Evolutionary conservation across 2,888 invertebrate species (phyloP).

Genomic region (Nomada fucata): DNA sequence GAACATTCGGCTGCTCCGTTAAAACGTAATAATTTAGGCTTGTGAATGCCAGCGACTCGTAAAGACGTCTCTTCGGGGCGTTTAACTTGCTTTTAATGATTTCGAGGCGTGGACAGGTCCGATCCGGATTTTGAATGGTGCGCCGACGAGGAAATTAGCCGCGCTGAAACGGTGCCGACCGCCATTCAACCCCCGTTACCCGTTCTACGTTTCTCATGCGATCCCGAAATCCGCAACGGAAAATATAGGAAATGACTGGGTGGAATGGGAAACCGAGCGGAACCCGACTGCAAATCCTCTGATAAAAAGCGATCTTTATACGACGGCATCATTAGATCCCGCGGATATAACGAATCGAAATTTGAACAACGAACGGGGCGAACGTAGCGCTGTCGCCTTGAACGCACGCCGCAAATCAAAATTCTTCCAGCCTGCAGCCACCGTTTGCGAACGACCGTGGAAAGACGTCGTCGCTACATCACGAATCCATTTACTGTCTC

Average conservation of each 20-base stretch:
- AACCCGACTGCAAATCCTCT: not conserved
- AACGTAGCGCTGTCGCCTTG: too few species aligned
- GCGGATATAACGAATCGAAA: too few species aligned
- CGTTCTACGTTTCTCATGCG: not conserved
- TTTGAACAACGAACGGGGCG: too few species aligned
- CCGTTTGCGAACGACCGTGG: constrained; percentile 2
- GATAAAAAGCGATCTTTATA: constrained; percentile 31
- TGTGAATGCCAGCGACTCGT: constrained; percentile 70
- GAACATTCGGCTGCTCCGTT: constrained; percentile 66
- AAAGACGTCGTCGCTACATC: not conserved
- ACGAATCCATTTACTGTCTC: constrained; percentile 18
- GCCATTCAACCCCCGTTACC: constrained; percentile 28
- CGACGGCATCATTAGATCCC: too few species aligned
- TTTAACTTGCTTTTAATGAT: constrained; percentile 77
- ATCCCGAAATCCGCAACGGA: not conserved
- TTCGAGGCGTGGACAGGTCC: constrained; percentile 69
- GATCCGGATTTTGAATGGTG: constrained; percentile 57
- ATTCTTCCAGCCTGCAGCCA: too few species aligned
- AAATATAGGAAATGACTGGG: not conserved
- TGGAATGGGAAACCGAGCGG: not conserved
- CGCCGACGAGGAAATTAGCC: constrained; percentile 56
- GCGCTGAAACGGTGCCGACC: constrained; percentile 30
- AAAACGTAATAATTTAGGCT: constrained; percentile 76
- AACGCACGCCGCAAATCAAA: too few species aligned
- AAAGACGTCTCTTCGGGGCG: constrained; percentile 73